Percentiles rank a stretch among this genome's conserved stretches.
Evolutionary conservation across 2,888 invertebrate species (phyloP).

Genomic region (Cremastinae sp.): DNA sequence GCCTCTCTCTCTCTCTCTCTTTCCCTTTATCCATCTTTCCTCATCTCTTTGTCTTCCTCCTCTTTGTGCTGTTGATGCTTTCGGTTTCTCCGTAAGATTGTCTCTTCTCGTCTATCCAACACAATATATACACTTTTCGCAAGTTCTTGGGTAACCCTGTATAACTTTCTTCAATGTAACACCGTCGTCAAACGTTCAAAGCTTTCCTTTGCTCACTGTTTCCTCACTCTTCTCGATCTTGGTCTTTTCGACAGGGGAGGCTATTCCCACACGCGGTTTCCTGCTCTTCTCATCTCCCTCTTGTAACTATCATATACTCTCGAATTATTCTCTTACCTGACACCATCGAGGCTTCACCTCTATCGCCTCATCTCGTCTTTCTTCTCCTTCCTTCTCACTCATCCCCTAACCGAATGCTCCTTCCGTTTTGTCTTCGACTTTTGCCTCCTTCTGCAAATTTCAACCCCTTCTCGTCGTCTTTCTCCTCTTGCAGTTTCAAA

Average conservation of each 20-base stretch:
- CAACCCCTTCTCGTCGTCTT: not conserved
- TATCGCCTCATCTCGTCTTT: slow-evolving; percentile 1
- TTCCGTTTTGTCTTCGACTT: not conserved
- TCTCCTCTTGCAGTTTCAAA: not conserved
- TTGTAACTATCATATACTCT: slow-evolving; percentile 28
- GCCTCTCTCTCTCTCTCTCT: slow-evolving; percentile 10
- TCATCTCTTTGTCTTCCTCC: slow-evolving; percentile 5
- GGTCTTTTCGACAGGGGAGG: too few relatives aligned
- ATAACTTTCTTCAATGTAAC: too few relatives aligned
- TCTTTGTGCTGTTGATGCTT: too few relatives aligned
- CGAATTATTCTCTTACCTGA: slow-evolving; percentile 26
- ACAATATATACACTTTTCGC: too few relatives aligned
- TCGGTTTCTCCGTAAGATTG: slow-evolving; percentile 28
- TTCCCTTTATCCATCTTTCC: too few relatives aligned
- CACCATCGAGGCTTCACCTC: slow-evolving; percentile 17
- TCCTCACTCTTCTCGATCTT: too few relatives aligned
- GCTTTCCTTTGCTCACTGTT: too few relatives aligned
- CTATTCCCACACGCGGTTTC: slow-evolving; percentile 23
- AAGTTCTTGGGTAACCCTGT: too few relatives aligned
- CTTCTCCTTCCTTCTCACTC: slow-evolving; percentile 4
- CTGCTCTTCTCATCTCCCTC: slow-evolving; percentile 13
- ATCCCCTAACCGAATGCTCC: not conserved
- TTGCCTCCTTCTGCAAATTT: not conserved
- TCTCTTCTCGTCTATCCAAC: slow-evolving; percentile 21
- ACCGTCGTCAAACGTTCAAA: too few relatives aligned